Conservation (phyloP, 2,797 vertebrate species). For the Hippopotamyrus pictus region DNA sequence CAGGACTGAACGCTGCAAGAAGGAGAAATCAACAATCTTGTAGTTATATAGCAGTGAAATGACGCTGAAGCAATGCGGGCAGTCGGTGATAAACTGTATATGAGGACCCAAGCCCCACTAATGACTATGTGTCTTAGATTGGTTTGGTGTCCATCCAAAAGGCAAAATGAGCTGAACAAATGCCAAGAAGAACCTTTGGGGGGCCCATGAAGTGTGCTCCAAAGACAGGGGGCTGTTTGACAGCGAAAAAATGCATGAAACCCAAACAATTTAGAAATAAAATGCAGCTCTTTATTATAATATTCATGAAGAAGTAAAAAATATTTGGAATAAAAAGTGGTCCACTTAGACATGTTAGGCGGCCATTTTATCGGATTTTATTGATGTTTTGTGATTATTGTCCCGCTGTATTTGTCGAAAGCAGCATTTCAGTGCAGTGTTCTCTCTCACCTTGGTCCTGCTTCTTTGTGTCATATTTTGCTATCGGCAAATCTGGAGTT, state of each 20-base stretch:
- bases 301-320: neutral
- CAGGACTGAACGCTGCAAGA: neutral
- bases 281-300: neutral
- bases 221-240: neutral
- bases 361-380: neutral
- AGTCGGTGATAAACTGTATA: neutral
- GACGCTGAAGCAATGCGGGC: neutral
- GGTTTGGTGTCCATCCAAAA: conserved; percentile 11
- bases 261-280: neutral
- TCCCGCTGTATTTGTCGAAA: neutral
- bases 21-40: neutral
- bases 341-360: neutral
- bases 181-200: conserved; percentile 19
- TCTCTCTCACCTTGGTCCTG: neutral
- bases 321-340: neutral
- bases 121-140: conserved; percentile 13
- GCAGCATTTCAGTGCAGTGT: neutral
- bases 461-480: neutral
- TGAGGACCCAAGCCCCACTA: neutral
- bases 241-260: neutral
- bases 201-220: neutral
- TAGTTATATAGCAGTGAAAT: neutral
- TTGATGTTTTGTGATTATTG: neutral
- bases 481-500: neutral
- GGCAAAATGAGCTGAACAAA: conserved; percentile 52